These are phyloP conservation scores for Drosophila algonquin DNA, from an alignment of 2,888 invertebrate genomes.

Conservation along the genomic window DNA sequence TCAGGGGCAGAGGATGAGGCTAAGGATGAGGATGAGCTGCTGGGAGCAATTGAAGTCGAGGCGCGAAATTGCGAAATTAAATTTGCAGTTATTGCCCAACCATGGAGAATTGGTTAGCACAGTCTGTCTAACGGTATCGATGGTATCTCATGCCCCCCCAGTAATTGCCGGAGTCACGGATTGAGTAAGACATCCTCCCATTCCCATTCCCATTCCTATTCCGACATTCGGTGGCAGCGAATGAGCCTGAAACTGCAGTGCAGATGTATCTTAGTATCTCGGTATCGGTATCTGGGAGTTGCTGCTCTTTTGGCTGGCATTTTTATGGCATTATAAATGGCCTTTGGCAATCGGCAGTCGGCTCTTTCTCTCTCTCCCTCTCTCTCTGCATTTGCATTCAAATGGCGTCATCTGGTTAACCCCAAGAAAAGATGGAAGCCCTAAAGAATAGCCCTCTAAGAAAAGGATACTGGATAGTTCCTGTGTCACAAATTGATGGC, in stretches of 20 bases:
- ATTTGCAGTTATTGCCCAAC: conserved; percentile 79
- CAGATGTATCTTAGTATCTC: conserved; percentile 40
- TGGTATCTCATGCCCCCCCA: conserved; percentile 12
- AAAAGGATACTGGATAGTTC: not conserved
- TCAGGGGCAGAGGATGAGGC: conserved; percentile 3
- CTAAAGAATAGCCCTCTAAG: not conserved
- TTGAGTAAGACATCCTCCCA: conserved; percentile 27
- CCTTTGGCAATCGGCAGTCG: not conserved
- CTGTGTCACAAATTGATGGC: too few species aligned
- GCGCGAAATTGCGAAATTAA: conserved; percentile 77
- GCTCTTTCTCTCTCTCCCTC: not conserved
- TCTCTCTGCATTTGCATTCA: conserved; percentile 59
- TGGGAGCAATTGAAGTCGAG: conserved; percentile 40
- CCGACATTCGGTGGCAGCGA: conserved; percentile 19
- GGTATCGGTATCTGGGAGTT: not conserved
- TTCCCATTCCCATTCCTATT: not conserved
- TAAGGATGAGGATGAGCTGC: not conserved
- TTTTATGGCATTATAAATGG: conserved; percentile 47
- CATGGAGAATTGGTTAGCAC: conserved; percentile 76
- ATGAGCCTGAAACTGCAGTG: conserved; percentile 5
- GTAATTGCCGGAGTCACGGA: conserved; percentile 31
- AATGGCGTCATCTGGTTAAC: conserved; percentile 68
- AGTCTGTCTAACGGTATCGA: conserved; percentile 57
- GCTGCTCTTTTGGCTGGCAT: conserved; percentile 35
- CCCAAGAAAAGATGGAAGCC: conserved; percentile 26